phyloP scores from a whole-genome alignment of 1,140 invertebrate genomes.

The Drosophila funebris region DNA sequence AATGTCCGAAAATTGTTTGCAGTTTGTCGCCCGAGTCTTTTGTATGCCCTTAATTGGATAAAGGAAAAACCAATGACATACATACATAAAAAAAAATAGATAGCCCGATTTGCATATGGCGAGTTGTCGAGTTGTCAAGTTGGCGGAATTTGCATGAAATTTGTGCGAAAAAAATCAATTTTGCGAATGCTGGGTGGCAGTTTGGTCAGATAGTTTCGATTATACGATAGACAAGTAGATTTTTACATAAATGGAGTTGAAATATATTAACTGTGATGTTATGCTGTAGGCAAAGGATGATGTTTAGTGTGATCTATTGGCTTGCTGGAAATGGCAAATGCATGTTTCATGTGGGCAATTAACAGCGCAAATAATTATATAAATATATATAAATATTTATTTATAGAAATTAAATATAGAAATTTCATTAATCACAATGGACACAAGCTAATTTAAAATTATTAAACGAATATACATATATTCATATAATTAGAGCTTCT shows the following conservation, averaged over 20 bases:
- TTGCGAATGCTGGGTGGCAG: slow-evolving; percentile 14
- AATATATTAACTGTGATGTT: slow-evolving; percentile 26
- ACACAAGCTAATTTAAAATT: background rate
- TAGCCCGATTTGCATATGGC: slow-evolving; percentile 54
- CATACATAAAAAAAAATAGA: slow-evolving; percentile 54
- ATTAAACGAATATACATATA: background rate
- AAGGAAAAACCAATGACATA: slow-evolving; percentile 54
- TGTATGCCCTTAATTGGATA: slow-evolving; percentile 67
- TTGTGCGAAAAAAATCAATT: slow-evolving; percentile 59
- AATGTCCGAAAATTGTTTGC: slow-evolving; percentile 20
- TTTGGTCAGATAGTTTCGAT: slow-evolving; percentile 20
- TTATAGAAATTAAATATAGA: slow-evolving; percentile 5
- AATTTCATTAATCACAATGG: background rate
- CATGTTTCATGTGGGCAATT: slow-evolving; percentile 16
- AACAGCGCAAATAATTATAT: slow-evolving; percentile 7
- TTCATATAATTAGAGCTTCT: slow-evolving; percentile 5
- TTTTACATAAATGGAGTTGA: slow-evolving; percentile 37
- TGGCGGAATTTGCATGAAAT: slow-evolving; percentile 58
- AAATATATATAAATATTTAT: background rate
- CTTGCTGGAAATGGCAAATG: slow-evolving; percentile 4
- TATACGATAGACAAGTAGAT: slow-evolving; percentile 23
- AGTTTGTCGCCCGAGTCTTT: slow-evolving; percentile 57
- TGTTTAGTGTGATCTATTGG: background rate
- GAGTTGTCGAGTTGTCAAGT: slow-evolving; percentile 53
- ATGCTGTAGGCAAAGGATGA: slow-evolving; percentile 23